Conservation (phyloP, 2,888 invertebrate genomes). For the Drosophila greeni region DNA sequence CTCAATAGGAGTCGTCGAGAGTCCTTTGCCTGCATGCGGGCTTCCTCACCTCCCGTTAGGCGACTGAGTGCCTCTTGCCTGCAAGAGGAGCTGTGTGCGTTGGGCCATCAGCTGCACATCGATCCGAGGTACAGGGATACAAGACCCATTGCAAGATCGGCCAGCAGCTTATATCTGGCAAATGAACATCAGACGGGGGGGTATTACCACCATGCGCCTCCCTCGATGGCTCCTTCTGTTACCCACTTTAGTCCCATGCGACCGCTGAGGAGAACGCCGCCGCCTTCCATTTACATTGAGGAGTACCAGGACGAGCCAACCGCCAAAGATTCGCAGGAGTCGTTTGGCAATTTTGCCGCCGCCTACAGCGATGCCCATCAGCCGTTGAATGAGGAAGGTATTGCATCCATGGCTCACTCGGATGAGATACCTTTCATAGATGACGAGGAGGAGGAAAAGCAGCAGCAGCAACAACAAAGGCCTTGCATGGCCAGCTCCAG, state of each 20-base stretch:
- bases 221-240: conserved; percentile 18
- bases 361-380: conserved; percentile 76
- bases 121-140: conserved; percentile 79
- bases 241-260: conserved; percentile 63
- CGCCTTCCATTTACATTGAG: conserved; percentile 78
- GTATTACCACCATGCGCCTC: conserved; percentile 23
- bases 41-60: conserved; percentile 70
- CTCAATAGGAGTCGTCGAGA: conserved; percentile 75
- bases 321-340: conserved; percentile 73
- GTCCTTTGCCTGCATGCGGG: conserved; percentile 66
- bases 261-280: conserved; percentile 66
- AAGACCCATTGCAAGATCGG: conserved; percentile 76
- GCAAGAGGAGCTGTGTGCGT: conserved; percentile 76
- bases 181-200: conserved; percentile 50
- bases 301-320: conserved; percentile 74
- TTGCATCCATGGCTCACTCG: conserved; percentile 77
- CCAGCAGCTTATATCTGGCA: conserved; percentile 72
- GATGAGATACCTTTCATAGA: conserved; percentile 79
- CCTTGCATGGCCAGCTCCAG: conserved; percentile 45
- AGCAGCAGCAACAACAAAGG: conserved; percentile 45
- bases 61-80: conserved; percentile 76
- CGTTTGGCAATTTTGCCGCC: conserved; percentile 67
- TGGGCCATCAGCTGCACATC: conserved; percentile 77
- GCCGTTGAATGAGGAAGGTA: conserved; percentile 77
- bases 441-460: conserved; percentile 78